Base-by-base conservation (phyloP, 1,140 invertebrate species). In the Aphidius ervi region DNA sequence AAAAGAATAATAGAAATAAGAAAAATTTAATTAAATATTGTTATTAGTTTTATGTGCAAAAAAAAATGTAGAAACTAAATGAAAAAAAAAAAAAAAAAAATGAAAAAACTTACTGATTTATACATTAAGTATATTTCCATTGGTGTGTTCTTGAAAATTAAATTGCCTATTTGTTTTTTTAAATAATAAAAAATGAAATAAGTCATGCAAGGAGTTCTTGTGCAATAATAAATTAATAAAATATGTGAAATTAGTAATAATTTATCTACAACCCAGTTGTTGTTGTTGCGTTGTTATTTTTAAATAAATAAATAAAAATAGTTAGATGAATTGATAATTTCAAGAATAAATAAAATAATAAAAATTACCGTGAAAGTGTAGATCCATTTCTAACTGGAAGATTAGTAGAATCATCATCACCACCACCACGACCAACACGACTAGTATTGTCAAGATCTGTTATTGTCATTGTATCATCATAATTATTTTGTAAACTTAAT, bases 351-450 rank as follows among this genome's bases (percentile, higher is more conserved):
- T 16, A 16, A 16, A 16, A 16, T 16, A 37, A 45, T 9, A 5
- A 43, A 56, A 43, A 7, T 7, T 8, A 78, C 76, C 76, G 77
- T 63, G 76, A 77, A 40, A 78, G 52, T 31, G 76, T 75, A 8
- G 75, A 77, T 1, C 70, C 63, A 6, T 73, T 74, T 16, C 68
- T 65, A 48, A 75, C 63, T 7, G 70, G 65, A 6, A 68, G 60
- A 16, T 62, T 55, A 3, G 64, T 61, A 1, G 63, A 43, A 54
- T 86, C 86, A 56, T 87, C 85, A 2, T 86, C 67, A 55, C 86
- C 86, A 10, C 83, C 76, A 67, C 86, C 23, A 31, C 23, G 23
- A 31, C 23, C 23, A 31, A 3, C 4, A 31, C 23, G 23, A 31
- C 23, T 31, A 31, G 23, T 31, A 31, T 31, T 31, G 1, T 42